Evolutionary conservation across 2,888 invertebrate genomes (phyloP), one percentile per base, ranked within the genome.

Genomic region (Oscheius myriophilus): DNA sequence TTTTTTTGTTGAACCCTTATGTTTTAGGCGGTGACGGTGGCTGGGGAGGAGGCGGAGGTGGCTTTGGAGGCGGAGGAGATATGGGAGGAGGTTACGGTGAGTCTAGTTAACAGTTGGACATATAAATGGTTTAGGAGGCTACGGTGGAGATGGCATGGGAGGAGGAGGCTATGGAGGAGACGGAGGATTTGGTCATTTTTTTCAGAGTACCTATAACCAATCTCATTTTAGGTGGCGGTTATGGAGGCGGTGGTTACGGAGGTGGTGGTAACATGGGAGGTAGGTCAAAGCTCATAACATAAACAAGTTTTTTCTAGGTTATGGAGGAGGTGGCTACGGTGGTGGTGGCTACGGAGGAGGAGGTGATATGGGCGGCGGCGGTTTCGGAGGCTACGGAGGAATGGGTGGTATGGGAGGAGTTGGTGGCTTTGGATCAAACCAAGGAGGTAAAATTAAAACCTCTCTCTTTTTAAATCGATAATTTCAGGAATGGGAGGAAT

Each of bases 361-460:
- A 54, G 65, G 69, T 6, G 71, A 68, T 61, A 69, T 69, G 67
- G 74, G 72, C 3, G 68, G 68, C 57, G 73, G 76, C 49, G 78
- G 75, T 54, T 69, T 76, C 46, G 75, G 75, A 18, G 81, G 81
- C 14, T 71, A 71, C 61, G 81, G 81, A 42, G 75, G 72, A 33
- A 72, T 73, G 39, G 72, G 65, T 11, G 65, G 69, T 45, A 71
- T 70, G 70, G 79, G 80, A 23, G 72, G 69, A 4, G 68, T 65
- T 26, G 67, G 69, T 0, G 69, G 69, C 25, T 76, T 69, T 64
- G 73, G 75, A 51, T 71, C 76, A 45, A 72, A 73, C 67, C 73
- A 73, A 71, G 75, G 75, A 51, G 55, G 65, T 45, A n/a, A 39
- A n/a, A 18, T 25, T 52, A n/a, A 16, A 43, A 43, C 21, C 18